Conservation (phyloP, 2,113 vertebrate genomes). For the Probosciger aterrimus region DNA sequence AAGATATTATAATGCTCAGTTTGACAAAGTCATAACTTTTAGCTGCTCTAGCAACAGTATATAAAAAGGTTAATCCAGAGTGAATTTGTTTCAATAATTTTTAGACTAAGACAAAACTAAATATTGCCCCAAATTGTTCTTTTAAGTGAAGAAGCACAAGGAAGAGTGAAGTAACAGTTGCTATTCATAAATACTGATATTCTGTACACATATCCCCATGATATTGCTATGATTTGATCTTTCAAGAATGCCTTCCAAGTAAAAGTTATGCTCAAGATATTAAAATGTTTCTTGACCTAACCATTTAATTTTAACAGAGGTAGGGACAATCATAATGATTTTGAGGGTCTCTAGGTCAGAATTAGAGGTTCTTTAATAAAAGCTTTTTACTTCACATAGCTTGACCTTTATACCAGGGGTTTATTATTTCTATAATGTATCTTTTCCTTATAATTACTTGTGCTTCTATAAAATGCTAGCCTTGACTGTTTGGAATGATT, state of each 20-base stretch:
- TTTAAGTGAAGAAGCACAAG: background rate
- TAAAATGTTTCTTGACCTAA: background rate
- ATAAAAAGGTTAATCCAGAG: background rate
- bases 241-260: background rate
- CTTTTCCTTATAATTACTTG: conserved; percentile 18
- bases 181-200: background rate
- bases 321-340: background rate
- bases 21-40: background rate
- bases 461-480: conserved; percentile 1
- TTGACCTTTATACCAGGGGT: conserved; percentile 6
- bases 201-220: background rate
- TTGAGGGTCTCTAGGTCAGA: conserved; percentile 1
- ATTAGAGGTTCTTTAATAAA: conserved; percentile 13
- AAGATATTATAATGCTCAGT: background rate
- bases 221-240: background rate
- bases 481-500: background rate
- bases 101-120: background rate
- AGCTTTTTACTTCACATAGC: background rate
- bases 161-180: background rate
- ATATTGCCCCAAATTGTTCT: background rate
- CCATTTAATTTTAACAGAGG: background rate
- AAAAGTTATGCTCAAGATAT: background rate
- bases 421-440: conserved; percentile 40
- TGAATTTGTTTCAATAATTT: background rate
- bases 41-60: background rate